Conservation (phyloP, 2,797 vertebrate species). For the Myripristis murdjan region DNA sequence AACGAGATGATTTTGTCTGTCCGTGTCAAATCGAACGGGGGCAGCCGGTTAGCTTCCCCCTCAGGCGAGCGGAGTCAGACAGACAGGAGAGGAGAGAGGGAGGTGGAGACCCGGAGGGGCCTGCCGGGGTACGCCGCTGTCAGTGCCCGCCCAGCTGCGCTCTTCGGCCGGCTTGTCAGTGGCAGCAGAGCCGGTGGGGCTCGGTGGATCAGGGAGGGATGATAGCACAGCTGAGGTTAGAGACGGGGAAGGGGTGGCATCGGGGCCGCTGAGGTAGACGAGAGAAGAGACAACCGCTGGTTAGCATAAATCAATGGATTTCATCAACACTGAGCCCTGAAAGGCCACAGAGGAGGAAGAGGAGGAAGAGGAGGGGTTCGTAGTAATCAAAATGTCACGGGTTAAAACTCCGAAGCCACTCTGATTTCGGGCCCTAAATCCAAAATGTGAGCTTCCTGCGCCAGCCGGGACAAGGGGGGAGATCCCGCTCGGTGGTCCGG, state of each 20-base stretch:
- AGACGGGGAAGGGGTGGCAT: conserved; percentile 43
- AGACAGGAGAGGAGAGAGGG: not conserved
- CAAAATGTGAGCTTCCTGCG: conserved; percentile 17
- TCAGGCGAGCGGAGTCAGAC: conserved; percentile 6
- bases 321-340: conserved; percentile 34
- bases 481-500: conserved; percentile 47
- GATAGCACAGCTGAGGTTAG: conserved; percentile 43
- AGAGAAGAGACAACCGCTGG: conserved; percentile 33
- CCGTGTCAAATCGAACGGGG: conserved; percentile 33
- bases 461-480: conserved; percentile 19
- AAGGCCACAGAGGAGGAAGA: conserved; percentile 55
- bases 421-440: conserved; percentile 63
- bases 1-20: conserved; percentile 11
- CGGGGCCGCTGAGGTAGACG: conserved; percentile 75
- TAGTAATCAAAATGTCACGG: conserved; percentile 53
- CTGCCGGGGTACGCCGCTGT: conserved; percentile 14
- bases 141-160: conserved; percentile 46
- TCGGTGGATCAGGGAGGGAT: conserved; percentile 27
- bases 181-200: conserved; percentile 52
- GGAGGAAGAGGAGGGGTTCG: too few relatives aligned
- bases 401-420: conserved; percentile 56
- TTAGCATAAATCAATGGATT: not conserved
- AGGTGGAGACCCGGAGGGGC: conserved; percentile 13
- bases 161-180: conserved; percentile 57
- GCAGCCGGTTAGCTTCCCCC: conserved; percentile 30